These are phyloP conservation scores for Poeciliopsis turrubarensis DNA, from an alignment of 2,113 vertebrate species.

Conservation along the genomic window DNA sequence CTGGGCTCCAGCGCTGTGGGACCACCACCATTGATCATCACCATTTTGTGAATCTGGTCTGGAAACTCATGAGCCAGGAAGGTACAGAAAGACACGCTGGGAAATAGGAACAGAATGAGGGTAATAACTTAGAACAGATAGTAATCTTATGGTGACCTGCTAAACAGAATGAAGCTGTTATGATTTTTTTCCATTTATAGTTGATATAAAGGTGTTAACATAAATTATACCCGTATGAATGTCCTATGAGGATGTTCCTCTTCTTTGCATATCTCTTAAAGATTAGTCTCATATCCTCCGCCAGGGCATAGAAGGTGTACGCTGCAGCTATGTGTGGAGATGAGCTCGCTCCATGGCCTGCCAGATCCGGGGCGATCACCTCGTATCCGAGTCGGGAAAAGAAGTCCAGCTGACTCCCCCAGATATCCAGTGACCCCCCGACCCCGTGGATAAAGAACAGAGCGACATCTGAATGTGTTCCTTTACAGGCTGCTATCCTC, in stretches of 20 bases:
- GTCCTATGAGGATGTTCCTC: conserved; percentile 92
- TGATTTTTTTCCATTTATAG: no score
- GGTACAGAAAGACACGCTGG: conserved; percentile 95
- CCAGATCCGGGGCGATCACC: conserved; percentile 91
- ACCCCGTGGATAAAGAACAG: conserved; percentile 97
- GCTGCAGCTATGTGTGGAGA: conserved; percentile 89
- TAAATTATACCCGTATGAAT: conserved; percentile 89
- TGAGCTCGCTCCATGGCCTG: conserved; percentile 90
- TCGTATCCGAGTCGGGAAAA: conserved; percentile 92
- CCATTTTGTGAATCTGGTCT: conserved; percentile 94
- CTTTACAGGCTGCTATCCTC: conserved; percentile 89
- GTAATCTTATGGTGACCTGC: background rate
- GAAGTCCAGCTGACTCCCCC: conserved; percentile 94
- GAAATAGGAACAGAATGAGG: background rate
- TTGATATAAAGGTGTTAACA: background rate
- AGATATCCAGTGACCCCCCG: conserved; percentile 93
- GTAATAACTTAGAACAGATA: background rate
- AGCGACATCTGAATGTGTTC: conserved; percentile 86
- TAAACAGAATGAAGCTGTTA: background rate
- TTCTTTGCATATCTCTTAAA: conserved; percentile 92
- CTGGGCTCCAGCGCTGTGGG: conserved; percentile 95
- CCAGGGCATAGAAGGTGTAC: conserved; percentile 95
- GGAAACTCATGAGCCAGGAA: conserved; percentile 97
- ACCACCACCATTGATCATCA: conserved; percentile 97
- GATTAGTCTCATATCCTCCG: conserved; percentile 90